These are phyloP conservation scores for Ifrita kowaldi DNA, from an alignment of 2,113 vertebrate genomes.

Conservation along the genomic window DNA sequence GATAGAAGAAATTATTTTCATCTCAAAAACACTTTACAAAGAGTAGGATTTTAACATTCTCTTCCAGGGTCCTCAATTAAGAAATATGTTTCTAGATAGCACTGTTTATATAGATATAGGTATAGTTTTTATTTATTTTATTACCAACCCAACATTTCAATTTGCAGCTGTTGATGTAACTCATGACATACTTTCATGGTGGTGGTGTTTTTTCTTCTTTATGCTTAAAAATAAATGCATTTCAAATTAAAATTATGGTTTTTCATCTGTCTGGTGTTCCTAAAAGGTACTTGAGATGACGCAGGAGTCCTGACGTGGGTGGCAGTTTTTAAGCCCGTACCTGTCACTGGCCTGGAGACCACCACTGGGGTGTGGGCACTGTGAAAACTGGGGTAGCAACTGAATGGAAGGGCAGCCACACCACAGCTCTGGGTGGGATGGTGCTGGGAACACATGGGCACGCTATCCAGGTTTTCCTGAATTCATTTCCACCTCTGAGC, in stretches of 20 bases:
- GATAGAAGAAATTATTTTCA: not conserved
- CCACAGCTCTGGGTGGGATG: not conserved
- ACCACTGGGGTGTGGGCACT: accelerated
- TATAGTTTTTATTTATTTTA: constrained; percentile 72
- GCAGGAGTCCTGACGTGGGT: constrained; percentile 16
- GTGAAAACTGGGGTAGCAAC: not conserved
- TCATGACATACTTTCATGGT: constrained; percentile 17
- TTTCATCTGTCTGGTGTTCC: not conserved
- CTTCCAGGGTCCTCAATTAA: constrained; percentile 8
- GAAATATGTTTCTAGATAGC: constrained; percentile 47
- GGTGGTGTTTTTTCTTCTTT: not conserved
- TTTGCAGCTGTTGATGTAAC: constrained; percentile 60
- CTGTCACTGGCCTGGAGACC: not conserved
- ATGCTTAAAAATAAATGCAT: constrained; percentile 61
- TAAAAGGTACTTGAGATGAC: constrained; percentile 47
- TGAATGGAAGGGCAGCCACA: not conserved
- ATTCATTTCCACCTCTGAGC: not conserved
- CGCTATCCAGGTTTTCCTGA: not conserved
- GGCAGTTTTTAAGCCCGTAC: constrained; percentile 50
- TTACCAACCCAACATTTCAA: constrained; percentile 71
- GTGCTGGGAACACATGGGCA: not conserved
- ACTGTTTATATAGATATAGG: constrained; percentile 64
- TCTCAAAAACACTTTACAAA: not conserved
- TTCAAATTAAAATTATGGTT: constrained; percentile 64
- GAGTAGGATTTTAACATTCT: not conserved